Evolutionary conservation across 2,113 vertebrate species (phyloP), one percentile per base, ranked within the genome.

Genomic region (Malurus melanocephalus): DNA sequence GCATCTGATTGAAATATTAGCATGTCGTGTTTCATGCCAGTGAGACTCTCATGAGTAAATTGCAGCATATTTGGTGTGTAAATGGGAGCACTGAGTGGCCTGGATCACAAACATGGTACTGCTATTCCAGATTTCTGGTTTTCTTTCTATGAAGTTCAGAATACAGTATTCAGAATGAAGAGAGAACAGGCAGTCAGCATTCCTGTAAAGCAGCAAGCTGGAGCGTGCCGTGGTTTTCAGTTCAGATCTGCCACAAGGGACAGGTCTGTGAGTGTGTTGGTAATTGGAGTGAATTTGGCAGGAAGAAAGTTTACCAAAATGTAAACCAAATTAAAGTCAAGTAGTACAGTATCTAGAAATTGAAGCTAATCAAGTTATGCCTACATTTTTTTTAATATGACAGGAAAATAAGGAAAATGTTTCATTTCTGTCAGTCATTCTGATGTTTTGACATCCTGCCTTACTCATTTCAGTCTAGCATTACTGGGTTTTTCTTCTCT

Each of bases 261-360:
- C 40, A 10, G n/a, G 11, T 55, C 52, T 11, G 40, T 32, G 51
- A 22, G 7, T 5, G 10, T 69, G 30, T 38, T 57, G 81, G 76
- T 59, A 56, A 60, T 8, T 69, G 48, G 48, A 84, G 26, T 51
- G 45, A 79, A 72, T 87, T 62, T 89, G 72, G 46, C 68, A 68
- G n/a, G 56, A 69, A 82, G 68, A 87, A 93, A 88, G 71, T 49
- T 87, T 74, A 93, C 83, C 82, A 87, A 92, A 92, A 92, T 46
- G 61, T 71, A 55, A 35, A 77, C 78, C 85, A 85, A 86, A 66
- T 56, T 88, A 24, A 89, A 87, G 46, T 64, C n/a, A 73, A 35
- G n/a, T 52, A 76, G 7, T 35, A 42, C 48, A 62, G 45, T 68
- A 26, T 75, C 45, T 87, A 79, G 43, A 68, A 40, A 40, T 20